Base-by-base conservation (phyloP, 2,888 invertebrate species). In the Ornithoptera alexandrae region DNA sequence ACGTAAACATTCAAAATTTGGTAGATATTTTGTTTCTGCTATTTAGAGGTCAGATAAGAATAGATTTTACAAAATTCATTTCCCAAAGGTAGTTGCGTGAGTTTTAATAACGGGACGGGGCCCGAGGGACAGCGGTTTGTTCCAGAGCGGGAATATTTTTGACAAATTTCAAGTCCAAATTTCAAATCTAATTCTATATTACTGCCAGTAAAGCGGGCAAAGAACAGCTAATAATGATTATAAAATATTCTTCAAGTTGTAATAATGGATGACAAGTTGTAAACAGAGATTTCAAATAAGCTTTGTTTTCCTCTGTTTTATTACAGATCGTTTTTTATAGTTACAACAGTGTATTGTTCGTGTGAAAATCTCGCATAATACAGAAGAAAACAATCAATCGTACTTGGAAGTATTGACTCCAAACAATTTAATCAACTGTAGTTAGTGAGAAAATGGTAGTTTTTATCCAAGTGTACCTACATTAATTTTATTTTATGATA, bases 281-380 rank as follows among this genome's bases (percentile, higher is more conserved):
- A 69, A 70, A 70, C 66, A 70, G 62, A 70, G 42, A 70, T 58
- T 63, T 64, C 57, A 68, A 66, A 68, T 67, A 22, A 65, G 64
- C 64, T 72, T 72, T 73, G 73, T 73, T 78, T 74, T 71, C 73
- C 76, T 72, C 68, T 73, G 77, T 76, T 78, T 78, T 78, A 81
- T 79, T 79, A 77, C 73, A 73, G 76, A 76, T 78, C 77, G 75
- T 76, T 74, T 75, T 75, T 75, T 74, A 78, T 75, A 77, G 76
- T 74, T 74, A 75, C 77, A 84, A 84, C 83, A 84, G 78, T 75
- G 81, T 82, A 85, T 85, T 86, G 85, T 85, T 83, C 77, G 71
- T 74, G 77, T 76, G 78, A 81, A 82, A 82, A 75, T 74, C 74
- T 78, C 77, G 75, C 78, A 75, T 71, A 75, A 74, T 75, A 75